These are phyloP conservation scores for Urocolius indicus DNA, from an alignment of 2,113 vertebrate genomes.

Conservation along the genomic window DNA sequence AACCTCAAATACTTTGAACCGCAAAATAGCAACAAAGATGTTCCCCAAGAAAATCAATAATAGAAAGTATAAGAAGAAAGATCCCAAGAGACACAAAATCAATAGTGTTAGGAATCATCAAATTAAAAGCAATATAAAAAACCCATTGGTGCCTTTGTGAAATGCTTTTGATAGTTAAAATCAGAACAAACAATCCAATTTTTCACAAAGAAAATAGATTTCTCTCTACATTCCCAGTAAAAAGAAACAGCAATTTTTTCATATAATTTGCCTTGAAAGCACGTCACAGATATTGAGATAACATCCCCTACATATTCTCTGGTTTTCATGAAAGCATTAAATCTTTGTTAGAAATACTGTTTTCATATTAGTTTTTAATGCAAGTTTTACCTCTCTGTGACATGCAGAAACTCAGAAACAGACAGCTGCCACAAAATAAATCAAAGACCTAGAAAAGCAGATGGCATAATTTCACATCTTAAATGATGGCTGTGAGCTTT, in stretches of 20 bases:
- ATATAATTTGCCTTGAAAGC: not conserved
- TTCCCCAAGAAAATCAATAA: not conserved
- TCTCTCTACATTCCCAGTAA: not conserved
- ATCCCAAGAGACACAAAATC: not conserved
- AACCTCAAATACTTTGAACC: not conserved
- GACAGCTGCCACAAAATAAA: constrained; percentile 53
- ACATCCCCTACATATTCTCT: not conserved
- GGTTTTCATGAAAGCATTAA: not conserved
- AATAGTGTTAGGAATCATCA: not conserved
- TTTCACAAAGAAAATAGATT: not conserved
- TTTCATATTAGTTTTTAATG: not conserved
- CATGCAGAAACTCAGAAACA: constrained; percentile 14
- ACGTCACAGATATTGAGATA: not conserved
- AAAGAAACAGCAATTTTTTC: not conserved
- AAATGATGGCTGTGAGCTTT: constrained; percentile 59
- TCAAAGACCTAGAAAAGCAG: constrained; percentile 66
- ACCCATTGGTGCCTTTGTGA: not conserved
- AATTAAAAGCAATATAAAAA: not conserved
- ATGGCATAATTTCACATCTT: constrained; percentile 65
- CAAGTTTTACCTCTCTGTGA: constrained; percentile 66
- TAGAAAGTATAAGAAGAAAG: not conserved
- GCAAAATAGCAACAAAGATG: not conserved
- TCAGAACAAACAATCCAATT: not conserved
- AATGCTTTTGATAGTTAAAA: not conserved
- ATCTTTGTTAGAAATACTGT: not conserved